Percentiles rank a stretch among this genome's conserved stretches.
phyloP scores from a whole-genome alignment of 1,140 invertebrate genomes.

The Trypoxylus dichotomus region DNA sequence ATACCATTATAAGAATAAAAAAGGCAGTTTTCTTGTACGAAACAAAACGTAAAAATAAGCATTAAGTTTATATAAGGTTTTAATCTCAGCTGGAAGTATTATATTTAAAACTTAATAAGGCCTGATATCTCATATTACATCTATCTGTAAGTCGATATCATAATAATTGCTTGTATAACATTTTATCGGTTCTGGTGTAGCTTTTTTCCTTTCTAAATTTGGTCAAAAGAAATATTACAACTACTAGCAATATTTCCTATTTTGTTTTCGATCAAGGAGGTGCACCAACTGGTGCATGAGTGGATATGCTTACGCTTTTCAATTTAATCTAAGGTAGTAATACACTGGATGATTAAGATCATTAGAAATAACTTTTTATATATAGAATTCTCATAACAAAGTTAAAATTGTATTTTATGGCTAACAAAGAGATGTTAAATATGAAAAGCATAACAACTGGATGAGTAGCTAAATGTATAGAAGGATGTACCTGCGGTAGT shows the following conservation, averaged over 20 bases:
- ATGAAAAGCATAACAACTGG: no score
- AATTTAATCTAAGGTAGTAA: no score
- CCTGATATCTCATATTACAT: not conserved
- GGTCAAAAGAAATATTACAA: not conserved
- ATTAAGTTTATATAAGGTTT: not conserved
- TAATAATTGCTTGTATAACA: not conserved
- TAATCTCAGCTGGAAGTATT: slow-evolving; percentile 1
- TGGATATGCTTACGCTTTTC: no score
- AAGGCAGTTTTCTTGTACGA: not conserved
- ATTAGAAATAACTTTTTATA: no score
- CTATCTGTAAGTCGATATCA: not conserved
- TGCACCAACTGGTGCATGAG: not conserved
- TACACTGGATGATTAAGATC: no score
- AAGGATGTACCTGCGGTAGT: no score
- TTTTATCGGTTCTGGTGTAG: not conserved
- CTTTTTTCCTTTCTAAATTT: not conserved
- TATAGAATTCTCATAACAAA: no score
- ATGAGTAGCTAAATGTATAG: no score
- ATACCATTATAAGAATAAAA: not conserved
- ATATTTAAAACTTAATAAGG: not conserved
- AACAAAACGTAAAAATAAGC: not conserved
- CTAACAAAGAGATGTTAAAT: no score
- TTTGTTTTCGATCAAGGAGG: not conserved
- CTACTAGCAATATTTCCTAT: not conserved
- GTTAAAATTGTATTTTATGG: no score